A percentile compares a stretch with the other conserved stretches of the same genome.
phyloP scores from a whole-genome alignment of 1,140 invertebrate genomes.

The Microplitis mediator region DNA sequence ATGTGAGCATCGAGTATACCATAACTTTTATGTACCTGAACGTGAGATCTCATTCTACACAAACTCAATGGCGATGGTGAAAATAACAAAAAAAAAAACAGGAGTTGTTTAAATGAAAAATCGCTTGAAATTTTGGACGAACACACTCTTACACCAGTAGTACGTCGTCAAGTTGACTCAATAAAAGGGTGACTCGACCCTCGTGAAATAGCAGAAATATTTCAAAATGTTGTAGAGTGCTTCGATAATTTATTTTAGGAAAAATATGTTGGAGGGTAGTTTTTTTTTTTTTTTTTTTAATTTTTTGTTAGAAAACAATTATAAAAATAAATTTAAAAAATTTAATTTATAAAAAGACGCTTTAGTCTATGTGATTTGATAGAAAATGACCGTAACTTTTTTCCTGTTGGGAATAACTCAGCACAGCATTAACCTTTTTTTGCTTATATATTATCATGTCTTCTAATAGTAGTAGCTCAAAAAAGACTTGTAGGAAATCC shows the following conservation, averaged over 20 bases:
- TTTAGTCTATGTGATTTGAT: too few relatives aligned
- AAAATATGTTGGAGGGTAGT: background rate
- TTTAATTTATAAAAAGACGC: too few relatives aligned
- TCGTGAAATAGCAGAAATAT: background rate
- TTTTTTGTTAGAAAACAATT: background rate
- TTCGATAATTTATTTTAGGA: background rate
- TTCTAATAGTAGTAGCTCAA: too few relatives aligned
- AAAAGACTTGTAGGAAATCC: too few relatives aligned
- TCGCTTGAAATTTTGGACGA: constrained; percentile 31
- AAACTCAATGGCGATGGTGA: background rate
- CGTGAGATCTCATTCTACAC: background rate
- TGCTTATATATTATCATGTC: too few relatives aligned
- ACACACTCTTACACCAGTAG: background rate
- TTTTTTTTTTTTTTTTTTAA: background rate
- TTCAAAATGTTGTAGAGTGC: background rate
- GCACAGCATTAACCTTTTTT: too few relatives aligned
- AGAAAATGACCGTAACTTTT: too few relatives aligned
- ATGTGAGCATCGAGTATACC: background rate
- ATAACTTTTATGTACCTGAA: constrained; percentile 16
- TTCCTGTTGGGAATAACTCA: too few relatives aligned
- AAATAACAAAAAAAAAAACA: background rate
- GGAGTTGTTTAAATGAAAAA: constrained; percentile 36
- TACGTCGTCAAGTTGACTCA: constrained; percentile 29
- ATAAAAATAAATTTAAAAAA: too few relatives aligned
- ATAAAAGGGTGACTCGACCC: constrained; percentile 29